Percentiles rank a stretch among this genome's conserved stretches.
Evolutionary conservation across 2,888 invertebrate genomes (phyloP).

Genomic region (Coelopa pilipes): DNA sequence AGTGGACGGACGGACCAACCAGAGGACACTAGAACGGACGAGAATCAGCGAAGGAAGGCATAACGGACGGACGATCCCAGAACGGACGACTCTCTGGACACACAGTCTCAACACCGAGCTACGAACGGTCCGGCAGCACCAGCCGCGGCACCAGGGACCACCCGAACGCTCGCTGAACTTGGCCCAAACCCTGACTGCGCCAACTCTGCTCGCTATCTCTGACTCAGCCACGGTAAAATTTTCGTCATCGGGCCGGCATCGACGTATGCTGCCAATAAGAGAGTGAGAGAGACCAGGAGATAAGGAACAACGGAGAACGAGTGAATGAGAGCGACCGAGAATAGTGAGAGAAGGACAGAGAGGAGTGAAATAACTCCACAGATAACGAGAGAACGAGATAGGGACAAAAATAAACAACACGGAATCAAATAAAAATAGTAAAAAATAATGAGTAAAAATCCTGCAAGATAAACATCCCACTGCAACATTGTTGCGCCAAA

Average conservation of each 20-base stretch:
- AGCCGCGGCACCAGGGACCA: background rate
- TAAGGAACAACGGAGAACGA: background rate
- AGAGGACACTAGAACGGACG: background rate
- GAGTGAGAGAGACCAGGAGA: no score
- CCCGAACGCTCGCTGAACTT: background rate
- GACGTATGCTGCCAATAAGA: constrained; percentile 2
- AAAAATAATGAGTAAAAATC: background rate
- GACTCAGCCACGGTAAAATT: no score
- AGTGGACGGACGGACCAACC: background rate
- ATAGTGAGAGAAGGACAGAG: no score
- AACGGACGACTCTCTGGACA: background rate
- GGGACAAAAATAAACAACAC: background rate
- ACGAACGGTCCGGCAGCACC: no score
- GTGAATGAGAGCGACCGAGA: background rate
- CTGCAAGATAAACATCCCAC: no score
- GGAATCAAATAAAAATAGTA: background rate
- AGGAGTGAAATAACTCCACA: no score
- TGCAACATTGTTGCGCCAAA: constrained; percentile 3
- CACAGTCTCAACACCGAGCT: no score
- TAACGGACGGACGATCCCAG: no score
- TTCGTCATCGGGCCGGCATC: constrained; percentile 5
- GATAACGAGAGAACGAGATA: background rate
- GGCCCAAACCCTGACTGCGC: constrained; percentile 10
- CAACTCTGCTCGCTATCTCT: no score
- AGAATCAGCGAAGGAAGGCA: no score